Evolutionary conservation across 2,113 vertebrate genomes (phyloP).

Genomic region (Opisthocomus hoazin): DNA sequence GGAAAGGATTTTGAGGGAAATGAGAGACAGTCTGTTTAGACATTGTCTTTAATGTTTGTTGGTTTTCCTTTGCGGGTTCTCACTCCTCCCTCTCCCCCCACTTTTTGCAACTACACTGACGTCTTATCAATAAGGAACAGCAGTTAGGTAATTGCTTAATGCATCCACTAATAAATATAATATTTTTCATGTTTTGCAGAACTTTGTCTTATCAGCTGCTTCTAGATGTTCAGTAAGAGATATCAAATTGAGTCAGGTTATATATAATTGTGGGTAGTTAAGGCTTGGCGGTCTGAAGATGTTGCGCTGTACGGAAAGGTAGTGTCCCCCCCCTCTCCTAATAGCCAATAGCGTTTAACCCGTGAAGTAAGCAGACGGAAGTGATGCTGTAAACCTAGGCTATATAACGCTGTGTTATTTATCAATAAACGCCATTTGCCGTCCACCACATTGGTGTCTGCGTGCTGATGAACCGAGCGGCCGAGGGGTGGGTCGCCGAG

Average conservation of each 20-base stretch:
- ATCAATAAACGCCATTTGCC: too few species aligned
- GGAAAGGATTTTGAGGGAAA: background rate
- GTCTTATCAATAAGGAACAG: background rate
- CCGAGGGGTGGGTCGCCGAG: too few species aligned
- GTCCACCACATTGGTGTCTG: too few species aligned
- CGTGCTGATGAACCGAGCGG: too few species aligned
- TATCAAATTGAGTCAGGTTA: background rate
- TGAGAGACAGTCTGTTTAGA: background rate
- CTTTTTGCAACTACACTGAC: background rate
- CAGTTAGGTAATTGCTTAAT: background rate
- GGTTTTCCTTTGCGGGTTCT: background rate
- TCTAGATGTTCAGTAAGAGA: background rate
- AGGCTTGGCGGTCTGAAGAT: too few species aligned
- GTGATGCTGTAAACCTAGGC: too few species aligned
- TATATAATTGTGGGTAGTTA: too few species aligned
- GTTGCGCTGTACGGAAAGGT: too few species aligned
- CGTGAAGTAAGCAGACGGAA: too few species aligned
- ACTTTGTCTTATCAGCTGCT: background rate
- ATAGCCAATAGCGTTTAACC: too few species aligned
- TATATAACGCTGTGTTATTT: too few species aligned
- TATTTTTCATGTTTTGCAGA: background rate
- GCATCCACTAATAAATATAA: background rate
- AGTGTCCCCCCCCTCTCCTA: too few species aligned
- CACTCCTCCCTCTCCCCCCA: background rate
- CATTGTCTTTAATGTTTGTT: background rate